These are phyloP conservation scores for Melozone crissalis DNA, from an alignment of 2,113 vertebrate genomes.

Conservation along the genomic window DNA sequence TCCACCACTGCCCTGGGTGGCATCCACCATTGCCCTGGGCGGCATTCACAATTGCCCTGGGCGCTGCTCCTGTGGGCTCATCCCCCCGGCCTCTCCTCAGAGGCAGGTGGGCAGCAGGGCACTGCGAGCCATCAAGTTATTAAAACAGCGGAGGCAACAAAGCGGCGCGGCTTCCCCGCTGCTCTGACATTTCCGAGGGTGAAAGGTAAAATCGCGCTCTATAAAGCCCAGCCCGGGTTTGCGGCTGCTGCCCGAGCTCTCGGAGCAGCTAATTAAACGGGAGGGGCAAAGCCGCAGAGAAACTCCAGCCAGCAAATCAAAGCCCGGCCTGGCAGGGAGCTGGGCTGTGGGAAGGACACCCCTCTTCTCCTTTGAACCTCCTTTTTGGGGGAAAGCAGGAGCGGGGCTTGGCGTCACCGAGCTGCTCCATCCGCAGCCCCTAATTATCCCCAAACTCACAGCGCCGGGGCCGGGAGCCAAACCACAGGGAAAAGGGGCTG, in stretches of 20 bases:
- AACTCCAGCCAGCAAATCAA: not conserved
- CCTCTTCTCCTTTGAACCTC: not conserved
- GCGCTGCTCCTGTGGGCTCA: not conserved
- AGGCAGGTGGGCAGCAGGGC: not conserved
- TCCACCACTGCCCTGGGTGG: too few species aligned
- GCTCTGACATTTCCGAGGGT: constrained; percentile 42
- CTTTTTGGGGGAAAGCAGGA: not conserved
- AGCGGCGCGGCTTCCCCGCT: not conserved
- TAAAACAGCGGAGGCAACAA: not conserved
- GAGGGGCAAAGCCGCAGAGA: not conserved
- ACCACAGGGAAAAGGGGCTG: accelerated
- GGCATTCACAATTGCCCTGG: too few species aligned
- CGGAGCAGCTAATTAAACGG: constrained; percentile 22
- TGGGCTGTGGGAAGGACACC: not conserved
- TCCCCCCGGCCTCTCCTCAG: not conserved
- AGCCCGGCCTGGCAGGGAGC: not conserved
- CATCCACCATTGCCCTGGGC: too few species aligned
- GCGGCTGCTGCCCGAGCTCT: not conserved
- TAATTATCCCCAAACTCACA: accelerated
- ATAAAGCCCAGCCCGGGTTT: not conserved
- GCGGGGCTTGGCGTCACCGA: accelerated
- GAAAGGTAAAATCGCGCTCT: not conserved
- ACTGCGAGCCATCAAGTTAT: not conserved
- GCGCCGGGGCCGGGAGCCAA: not conserved
- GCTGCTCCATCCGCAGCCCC: not conserved